A percentile compares a stretch with the other conserved stretches of the same genome.
Conservation (phyloP, 2,113 vertebrate genomes). For the Notothenia rossii region DNA sequence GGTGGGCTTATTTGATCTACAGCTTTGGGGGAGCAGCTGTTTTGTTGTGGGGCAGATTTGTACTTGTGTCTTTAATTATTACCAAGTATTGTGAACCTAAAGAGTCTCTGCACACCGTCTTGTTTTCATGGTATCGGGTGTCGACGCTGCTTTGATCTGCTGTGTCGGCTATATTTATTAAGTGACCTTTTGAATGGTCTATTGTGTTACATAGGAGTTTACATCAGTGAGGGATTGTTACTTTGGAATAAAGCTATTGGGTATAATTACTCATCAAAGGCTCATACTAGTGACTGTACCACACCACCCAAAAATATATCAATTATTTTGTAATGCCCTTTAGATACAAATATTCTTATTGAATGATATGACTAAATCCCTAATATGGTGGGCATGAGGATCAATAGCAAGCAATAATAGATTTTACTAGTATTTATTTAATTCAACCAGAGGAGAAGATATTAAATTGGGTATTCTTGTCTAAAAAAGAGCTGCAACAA, state of each 20-base stretch:
- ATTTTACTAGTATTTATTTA: not conserved
- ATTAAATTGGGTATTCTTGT: not conserved
- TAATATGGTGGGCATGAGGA: too few species aligned
- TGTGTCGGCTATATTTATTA: not conserved
- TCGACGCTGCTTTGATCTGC: not conserved
- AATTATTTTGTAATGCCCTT: too few species aligned
- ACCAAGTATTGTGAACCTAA: not conserved
- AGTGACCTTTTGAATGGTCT: not conserved
- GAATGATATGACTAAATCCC: too few species aligned
- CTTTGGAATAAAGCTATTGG: not conserved
- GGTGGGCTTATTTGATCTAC: constrained; percentile 8
- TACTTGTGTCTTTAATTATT: not conserved
- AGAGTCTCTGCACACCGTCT: not conserved
- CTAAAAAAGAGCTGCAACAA: not conserved
- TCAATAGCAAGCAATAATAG: too few species aligned
- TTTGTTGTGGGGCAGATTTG: constrained; percentile 19
- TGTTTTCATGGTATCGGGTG: not conserved
- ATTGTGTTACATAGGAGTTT: not conserved
- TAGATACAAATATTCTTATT: too few species aligned
- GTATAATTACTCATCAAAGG: not conserved
- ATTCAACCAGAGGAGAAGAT: not conserved
- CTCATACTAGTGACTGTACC: too few species aligned
- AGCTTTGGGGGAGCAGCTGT: not conserved
- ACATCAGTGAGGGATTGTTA: not conserved
- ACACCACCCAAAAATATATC: too few species aligned